phyloP scores from a whole-genome alignment of 2,113 vertebrate species.

The Orthochromis malagaraziensis region DNA sequence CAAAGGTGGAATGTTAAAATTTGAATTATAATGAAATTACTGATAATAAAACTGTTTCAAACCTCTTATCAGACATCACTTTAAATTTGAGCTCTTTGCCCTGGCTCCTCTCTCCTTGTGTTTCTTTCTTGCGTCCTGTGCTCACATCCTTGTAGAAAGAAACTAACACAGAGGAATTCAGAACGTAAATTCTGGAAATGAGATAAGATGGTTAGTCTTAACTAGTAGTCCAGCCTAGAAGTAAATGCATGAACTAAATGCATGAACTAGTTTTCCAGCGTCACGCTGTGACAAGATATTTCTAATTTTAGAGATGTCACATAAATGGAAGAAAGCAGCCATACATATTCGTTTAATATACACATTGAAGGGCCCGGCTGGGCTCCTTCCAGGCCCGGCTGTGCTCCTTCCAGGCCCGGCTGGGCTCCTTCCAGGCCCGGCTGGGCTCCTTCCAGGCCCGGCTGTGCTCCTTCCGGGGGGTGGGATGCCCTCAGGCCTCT shows the following conservation, averaged over 20 bases:
- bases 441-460: no score
- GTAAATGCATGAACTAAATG: neutral
- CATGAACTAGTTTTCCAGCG: neutral
- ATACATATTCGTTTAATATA: neutral
- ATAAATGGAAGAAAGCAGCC: neutral
- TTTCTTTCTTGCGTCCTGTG: neutral
- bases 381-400: no score
- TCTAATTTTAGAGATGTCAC: neutral
- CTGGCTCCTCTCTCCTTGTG: neutral
- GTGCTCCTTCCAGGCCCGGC: no score
- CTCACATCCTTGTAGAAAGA: neutral
- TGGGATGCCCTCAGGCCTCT: no score
- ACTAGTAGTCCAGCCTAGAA: neutral
- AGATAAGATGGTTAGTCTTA: neutral
- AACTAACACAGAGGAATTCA: neutral
- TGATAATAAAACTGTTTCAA: neutral
- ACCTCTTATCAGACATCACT: neutral
- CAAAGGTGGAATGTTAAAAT: neutral
- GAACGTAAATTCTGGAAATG: neutral
- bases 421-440: no score
- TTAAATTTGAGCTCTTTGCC: neutral
- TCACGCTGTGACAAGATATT: neutral
- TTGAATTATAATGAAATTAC: fast-evolving
- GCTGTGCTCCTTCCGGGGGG: no score
- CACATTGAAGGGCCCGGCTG: neutral